Conservation (phyloP, 2,797 vertebrate species). For the Acanthurus leucopareius region DNA sequence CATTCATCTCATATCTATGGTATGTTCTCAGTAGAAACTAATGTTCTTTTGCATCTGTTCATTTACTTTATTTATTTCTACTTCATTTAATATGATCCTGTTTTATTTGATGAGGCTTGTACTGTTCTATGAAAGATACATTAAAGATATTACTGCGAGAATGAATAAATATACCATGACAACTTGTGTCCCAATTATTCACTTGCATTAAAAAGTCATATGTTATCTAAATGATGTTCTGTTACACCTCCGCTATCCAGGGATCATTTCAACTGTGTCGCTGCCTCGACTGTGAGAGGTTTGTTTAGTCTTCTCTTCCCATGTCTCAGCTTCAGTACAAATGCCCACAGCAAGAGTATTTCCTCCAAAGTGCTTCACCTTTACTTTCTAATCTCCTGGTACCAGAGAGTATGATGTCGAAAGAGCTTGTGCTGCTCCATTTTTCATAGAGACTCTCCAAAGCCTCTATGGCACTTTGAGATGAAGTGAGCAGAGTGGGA, state of each 20-base stretch:
- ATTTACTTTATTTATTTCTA: conserved; percentile 55
- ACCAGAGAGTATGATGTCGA: conserved; percentile 63
- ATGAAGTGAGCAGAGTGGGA: conserved; percentile 44
- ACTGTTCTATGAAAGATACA: conserved; percentile 77
- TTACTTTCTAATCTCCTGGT: conserved; percentile 73
- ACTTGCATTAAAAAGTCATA: conserved; percentile 37
- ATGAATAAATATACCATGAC: conserved; percentile 78
- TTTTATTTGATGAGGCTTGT: conserved; percentile 71
- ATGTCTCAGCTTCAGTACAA: conserved; percentile 31
- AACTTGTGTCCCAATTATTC: conserved; percentile 47
- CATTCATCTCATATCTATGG: conserved; percentile 41
- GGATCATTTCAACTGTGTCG: conserved; percentile 21
- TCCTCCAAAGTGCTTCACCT: conserved; percentile 60
- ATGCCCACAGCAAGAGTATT: conserved; percentile 52
- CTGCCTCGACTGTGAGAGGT: conserved; percentile 7
- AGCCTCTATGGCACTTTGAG: conserved; percentile 52
- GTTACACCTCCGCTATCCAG: conserved; percentile 34
- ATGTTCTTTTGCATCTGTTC: conserved; percentile 38
- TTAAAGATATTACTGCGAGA: conserved; percentile 70
- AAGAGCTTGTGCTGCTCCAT: conserved; percentile 73
- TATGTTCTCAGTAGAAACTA: conserved; percentile 20
- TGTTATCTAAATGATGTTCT: conserved; percentile 15
- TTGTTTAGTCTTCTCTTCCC: conserved; percentile 37
- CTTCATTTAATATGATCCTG: conserved; percentile 49
- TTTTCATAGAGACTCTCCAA: conserved; percentile 71